phyloP scores from a whole-genome alignment of 2,888 invertebrate species.

The Tanaodytes sp. region DNA sequence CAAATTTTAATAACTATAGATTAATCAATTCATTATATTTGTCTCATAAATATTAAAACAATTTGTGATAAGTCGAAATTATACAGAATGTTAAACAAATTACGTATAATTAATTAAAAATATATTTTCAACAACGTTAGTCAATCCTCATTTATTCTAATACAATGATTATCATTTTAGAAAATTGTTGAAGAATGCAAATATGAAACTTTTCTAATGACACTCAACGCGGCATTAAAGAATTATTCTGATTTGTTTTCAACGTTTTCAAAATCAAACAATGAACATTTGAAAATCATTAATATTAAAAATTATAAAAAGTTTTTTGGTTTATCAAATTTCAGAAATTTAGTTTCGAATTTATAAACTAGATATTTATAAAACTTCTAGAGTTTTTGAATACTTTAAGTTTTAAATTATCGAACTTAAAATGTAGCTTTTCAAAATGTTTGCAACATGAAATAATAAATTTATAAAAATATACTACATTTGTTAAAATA shows the following conservation, averaged over 20 bases:
- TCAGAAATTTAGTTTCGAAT: no score
- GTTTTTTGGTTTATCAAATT: no score
- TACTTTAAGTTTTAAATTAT: no score
- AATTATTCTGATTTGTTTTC: not conserved
- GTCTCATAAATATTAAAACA: not conserved
- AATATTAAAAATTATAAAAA: no score
- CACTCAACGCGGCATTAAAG: not conserved
- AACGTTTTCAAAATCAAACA: not conserved
- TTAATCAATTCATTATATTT: conserved; percentile 1
- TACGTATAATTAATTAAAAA: not conserved
- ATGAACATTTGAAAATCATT: no score
- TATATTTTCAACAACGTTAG: not conserved
- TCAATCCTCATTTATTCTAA: not conserved
- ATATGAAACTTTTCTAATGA: not conserved
- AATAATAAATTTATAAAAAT: not conserved
- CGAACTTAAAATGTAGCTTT: no score
- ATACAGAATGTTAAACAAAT: not conserved
- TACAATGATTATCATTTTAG: not conserved
- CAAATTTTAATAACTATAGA: conserved; percentile 1
- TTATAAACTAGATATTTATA: no score
- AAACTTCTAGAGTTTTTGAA: no score
- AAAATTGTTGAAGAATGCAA: not conserved
- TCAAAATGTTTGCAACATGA: no score
- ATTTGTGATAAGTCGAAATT: not conserved
- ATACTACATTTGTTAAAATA: not conserved